Evolutionary conservation across 2,888 invertebrate species (phyloP).

Genomic region (Creontiades dilutus): DNA sequence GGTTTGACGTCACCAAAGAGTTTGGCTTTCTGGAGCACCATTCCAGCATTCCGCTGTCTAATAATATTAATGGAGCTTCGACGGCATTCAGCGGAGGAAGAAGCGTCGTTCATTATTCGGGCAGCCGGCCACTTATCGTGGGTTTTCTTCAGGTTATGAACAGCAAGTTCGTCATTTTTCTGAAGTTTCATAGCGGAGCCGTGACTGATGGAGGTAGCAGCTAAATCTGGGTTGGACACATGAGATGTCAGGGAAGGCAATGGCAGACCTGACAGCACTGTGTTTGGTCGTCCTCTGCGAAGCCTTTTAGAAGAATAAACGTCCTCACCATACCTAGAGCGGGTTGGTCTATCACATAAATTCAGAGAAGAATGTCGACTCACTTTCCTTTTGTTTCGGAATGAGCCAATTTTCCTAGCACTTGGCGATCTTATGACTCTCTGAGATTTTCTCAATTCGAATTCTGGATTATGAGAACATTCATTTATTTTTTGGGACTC

Average conservation of each 20-base stretch:
- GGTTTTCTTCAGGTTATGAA: not conserved
- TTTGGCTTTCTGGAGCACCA: conserved; percentile 88
- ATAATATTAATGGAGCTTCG: conserved; percentile 87
- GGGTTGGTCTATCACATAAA: conserved; percentile 62
- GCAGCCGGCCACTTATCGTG: conserved; percentile 22
- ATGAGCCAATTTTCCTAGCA: conserved; percentile 88
- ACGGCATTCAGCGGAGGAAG: conserved; percentile 80
- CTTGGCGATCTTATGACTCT: conserved; percentile 88
- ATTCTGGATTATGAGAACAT: not conserved
- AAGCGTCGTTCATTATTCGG: conserved; percentile 8
- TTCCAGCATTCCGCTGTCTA: conserved; percentile 87
- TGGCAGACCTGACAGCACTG: conserved; percentile 79
- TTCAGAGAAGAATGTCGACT: conserved; percentile 76
- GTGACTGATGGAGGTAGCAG: not conserved
- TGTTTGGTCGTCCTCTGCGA: conserved; percentile 81
- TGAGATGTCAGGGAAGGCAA: conserved; percentile 75
- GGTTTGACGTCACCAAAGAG: conserved; percentile 82
- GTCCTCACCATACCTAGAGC: conserved; percentile 18
- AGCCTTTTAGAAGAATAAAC: conserved; percentile 81
- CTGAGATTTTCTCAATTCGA: conserved; percentile 81
- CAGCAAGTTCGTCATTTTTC: not conserved
- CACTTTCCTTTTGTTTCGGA: conserved; percentile 86
- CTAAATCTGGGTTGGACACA: conserved; percentile 73
- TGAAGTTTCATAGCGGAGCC: too few relatives aligned
- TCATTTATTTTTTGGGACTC: conserved; percentile 18